These are phyloP conservation scores for Tapera naevia DNA, from an alignment of 2,797 vertebrate species.

Conservation along the genomic window DNA sequence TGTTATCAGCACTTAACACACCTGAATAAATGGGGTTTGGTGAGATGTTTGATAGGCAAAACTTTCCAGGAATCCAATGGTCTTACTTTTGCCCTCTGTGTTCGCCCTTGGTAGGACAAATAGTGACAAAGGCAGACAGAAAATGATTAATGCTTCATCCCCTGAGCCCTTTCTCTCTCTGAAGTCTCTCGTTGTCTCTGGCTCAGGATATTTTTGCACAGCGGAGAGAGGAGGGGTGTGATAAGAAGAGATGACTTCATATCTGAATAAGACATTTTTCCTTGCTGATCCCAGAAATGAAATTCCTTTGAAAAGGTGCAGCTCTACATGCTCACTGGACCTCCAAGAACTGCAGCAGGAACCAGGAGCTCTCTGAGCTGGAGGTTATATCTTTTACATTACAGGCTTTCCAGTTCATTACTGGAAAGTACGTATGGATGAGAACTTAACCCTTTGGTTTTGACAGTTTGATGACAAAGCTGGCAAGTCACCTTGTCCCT, in stretches of 20 bases:
- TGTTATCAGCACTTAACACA: constrained; percentile 36
- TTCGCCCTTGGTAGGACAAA: neutral
- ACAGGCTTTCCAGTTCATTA: neutral
- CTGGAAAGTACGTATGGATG: neutral
- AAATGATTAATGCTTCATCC: neutral
- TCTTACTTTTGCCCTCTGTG: neutral
- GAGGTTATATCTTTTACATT: neutral
- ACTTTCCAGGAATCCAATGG: constrained; percentile 35
- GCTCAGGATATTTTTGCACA: neutral
- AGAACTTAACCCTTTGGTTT: neutral
- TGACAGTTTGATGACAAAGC: neutral
- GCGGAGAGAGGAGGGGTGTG: neutral
- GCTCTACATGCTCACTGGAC: accelerated
- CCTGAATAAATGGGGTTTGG: neutral
- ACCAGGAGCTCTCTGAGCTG: accelerated
- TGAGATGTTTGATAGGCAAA: constrained; percentile 6
- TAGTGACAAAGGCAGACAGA: neutral
- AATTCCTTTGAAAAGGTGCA: neutral
- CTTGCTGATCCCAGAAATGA: neutral
- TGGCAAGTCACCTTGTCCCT: neutral
- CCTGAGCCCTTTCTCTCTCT: neutral
- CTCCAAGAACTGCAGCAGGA: neutral
- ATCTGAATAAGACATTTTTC: neutral
- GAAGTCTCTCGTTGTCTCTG: neutral
- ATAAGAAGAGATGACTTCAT: neutral